Evolutionary conservation across 2,888 invertebrate species (phyloP), one percentile per base, ranked within the genome.

Genomic region (Tridacna gigas): DNA sequence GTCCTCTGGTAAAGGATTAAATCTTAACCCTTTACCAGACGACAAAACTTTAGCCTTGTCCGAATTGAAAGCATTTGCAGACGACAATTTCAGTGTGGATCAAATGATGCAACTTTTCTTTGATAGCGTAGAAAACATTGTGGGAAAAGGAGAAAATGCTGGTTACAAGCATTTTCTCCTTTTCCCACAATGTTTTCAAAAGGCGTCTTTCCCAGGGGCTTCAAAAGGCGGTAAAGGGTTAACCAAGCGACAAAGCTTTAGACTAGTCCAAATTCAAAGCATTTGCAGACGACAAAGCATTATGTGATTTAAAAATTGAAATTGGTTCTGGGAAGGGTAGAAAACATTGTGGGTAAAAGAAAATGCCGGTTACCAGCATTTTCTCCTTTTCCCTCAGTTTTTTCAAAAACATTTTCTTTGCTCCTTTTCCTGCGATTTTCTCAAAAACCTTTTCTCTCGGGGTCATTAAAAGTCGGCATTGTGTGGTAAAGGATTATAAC

Each of bases 71-170:
- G 63, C n/a, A 56, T 18, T n/a, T 56, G 56, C 56, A 56, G 56
- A 56, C 56, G 9, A 56, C 56, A 56, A 56, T 5, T 5, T 56
- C 1, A n/a, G 9, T 5, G 56, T 56, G n/a, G 9, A 2, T n/a
- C 2, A 20, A 20, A 20, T 3, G 2, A 5, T 5, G 18, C 2
- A 56, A 56, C 3, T 9, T 56, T 2, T 20, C 9, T n/a, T 20
- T 2, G 1, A 9, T 5, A 56, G 18, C 4, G 18, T 56, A n/a
- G 56, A 56, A 56, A 20, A 56, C n/a, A 56, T 56, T 56, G 56
- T 20, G 56, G 56, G 20, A 56, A 56, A 56, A 56, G 56, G 56
- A 56, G 56, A 56, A 56, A 56, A 56, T 63, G 63, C 63, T 63
- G n/a, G 63, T 63, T 25, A 63, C 63, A 4, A 63, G 63, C 63